These are phyloP conservation scores for Mesoclemmys tuberculata DNA, from an alignment of 2,113 vertebrate genomes.

Conservation along the genomic window DNA sequence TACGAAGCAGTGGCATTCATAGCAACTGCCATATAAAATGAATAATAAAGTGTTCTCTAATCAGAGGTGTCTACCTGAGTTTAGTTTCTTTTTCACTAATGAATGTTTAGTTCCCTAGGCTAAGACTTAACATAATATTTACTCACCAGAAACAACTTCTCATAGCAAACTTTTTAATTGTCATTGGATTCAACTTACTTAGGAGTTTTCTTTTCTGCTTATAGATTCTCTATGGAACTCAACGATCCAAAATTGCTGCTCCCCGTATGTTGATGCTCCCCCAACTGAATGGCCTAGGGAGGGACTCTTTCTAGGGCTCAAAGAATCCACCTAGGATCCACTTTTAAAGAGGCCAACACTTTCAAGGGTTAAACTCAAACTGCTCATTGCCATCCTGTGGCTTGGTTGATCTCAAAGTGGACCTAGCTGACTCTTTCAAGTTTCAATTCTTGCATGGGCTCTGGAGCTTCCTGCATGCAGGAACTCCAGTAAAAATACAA, in stretches of 20 bases:
- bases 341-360: not conserved
- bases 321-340: not conserved
- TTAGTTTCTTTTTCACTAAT: not conserved
- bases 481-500: not conserved
- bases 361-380: not conserved
- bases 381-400: accelerated
- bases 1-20: not conserved
- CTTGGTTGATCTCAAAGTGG: not conserved
- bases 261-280: not conserved
- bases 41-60: not conserved
- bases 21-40: not conserved
- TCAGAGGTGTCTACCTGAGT: not conserved
- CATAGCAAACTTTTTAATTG: not conserved
- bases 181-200: not conserved
- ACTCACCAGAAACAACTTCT: not conserved
- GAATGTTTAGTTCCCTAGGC: not conserved
- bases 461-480: not conserved
- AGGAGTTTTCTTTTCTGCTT: not conserved
- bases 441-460: not conserved
- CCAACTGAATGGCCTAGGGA: too few relatives aligned
- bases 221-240: not conserved
- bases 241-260: not conserved
- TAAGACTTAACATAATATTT: not conserved
- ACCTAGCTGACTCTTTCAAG: not conserved
- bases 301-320: not conserved